Conservation (phyloP, 2,797 vertebrate genomes). For the Sebastes trivittatus region DNA sequence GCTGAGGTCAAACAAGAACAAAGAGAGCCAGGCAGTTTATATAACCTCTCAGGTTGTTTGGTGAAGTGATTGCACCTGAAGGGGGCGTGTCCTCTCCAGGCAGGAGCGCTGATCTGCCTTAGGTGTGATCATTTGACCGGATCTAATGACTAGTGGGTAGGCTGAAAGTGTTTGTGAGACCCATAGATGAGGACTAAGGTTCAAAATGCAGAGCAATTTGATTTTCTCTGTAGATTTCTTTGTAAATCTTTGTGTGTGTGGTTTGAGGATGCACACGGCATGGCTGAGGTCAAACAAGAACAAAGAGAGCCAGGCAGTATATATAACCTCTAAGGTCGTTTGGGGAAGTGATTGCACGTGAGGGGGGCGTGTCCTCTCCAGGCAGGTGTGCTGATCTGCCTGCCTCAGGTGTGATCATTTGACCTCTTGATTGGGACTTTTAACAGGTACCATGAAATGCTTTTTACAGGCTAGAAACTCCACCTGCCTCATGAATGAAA, state of each 20-base stretch:
- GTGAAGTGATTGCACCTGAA: background rate
- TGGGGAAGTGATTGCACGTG: background rate
- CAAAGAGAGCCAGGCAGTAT: background rate
- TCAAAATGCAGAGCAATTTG: background rate
- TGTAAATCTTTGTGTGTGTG: background rate
- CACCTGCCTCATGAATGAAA: constrained; percentile 10
- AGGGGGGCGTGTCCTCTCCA: background rate
- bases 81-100: background rate
- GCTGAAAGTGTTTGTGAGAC: background rate
- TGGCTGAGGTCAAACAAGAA: background rate
- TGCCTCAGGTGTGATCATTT: background rate
- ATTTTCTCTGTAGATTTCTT: background rate
- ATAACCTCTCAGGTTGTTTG: background rate
- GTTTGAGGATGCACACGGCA: background rate
- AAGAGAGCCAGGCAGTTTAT: background rate
- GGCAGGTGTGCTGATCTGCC: background rate
- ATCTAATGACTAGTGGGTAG: background rate
- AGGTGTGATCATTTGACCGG: background rate
- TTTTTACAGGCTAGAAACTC: background rate
- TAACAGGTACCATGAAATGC: background rate
- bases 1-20: background rate
- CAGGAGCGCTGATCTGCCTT: background rate
- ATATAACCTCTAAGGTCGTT: background rate
- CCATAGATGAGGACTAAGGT: background rate
- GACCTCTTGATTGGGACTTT: background rate